These are phyloP conservation scores for Oenanthe melanoleuca DNA, from an alignment of 2,113 vertebrate species.

Conservation along the genomic window DNA sequence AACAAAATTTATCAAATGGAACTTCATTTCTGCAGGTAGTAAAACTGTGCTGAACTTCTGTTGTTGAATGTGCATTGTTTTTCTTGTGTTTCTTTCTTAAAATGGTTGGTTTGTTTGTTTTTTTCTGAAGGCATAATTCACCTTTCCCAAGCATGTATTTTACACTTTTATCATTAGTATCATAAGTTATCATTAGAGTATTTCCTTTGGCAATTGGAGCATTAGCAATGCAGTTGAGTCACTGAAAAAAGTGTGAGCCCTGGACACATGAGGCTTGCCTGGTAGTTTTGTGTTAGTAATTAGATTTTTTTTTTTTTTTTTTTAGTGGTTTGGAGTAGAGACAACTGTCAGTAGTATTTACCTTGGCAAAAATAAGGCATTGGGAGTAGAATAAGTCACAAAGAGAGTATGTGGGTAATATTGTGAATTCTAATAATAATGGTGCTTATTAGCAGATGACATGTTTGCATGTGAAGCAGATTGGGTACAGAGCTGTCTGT, in stretches of 20 bases:
- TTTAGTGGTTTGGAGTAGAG: constrained; percentile 2
- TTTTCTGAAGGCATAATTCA: constrained; percentile 30
- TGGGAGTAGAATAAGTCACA: not conserved
- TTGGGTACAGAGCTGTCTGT: not conserved
- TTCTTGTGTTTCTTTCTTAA: constrained; percentile 44
- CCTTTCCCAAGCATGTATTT: constrained; percentile 39
- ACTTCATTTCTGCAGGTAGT: not conserved
- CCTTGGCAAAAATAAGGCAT: not conserved
- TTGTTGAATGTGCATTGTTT: not conserved
- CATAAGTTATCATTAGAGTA: constrained; percentile 31
- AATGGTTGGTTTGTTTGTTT: not conserved
- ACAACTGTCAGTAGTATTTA: not conserved
- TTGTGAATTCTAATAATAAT: constrained; percentile 45
- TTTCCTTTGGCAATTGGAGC: not conserved
- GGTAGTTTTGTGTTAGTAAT: not conserved
- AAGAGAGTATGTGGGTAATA: not conserved
- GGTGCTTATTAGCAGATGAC: constrained; percentile 30
- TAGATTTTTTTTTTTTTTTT: not conserved
- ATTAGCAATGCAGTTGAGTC: not conserved
- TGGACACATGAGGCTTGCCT: not conserved
- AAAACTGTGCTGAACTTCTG: constrained; percentile 2
- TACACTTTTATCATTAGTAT: too few species aligned
- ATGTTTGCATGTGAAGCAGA: constrained; percentile 10
- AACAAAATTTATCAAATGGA: not conserved
- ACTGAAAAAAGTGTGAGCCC: not conserved